Percentiles rank a stretch among this genome's conserved stretches.
Conservation (phyloP, 1,140 invertebrate genomes). For the Neodiprion fabricii region DNA sequence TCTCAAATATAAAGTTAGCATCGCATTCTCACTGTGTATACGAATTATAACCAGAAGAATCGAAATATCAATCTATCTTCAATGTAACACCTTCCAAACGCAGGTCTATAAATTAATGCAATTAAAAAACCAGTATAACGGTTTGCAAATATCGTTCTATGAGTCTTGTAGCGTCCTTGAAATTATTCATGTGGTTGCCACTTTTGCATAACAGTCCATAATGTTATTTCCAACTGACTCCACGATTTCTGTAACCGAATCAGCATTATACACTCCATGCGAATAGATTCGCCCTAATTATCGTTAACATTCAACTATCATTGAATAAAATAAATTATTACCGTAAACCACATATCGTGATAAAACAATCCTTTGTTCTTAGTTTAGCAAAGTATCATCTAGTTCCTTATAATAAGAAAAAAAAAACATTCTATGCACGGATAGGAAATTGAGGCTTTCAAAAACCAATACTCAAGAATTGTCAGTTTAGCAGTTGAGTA, state of each 20-base stretch:
- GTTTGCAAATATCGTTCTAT: too few relatives aligned
- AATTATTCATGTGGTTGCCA: too few relatives aligned
- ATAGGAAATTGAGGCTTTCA: too few relatives aligned
- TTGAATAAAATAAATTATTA: conserved; percentile 5
- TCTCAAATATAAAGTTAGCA: neutral
- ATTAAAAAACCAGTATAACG: too few relatives aligned
- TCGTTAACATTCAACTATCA: neutral
- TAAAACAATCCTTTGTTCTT: neutral
- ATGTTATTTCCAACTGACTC: neutral
- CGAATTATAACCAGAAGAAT: neutral
- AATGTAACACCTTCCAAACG: neutral
- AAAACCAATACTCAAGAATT: too few relatives aligned
- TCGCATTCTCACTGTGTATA: neutral
- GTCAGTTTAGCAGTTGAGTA: too few relatives aligned
- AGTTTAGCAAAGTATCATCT: neutral
- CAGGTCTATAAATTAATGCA: too few relatives aligned
- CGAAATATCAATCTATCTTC: neutral
- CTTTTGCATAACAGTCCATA: too few relatives aligned
- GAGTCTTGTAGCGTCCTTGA: too few relatives aligned
- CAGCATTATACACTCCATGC: neutral
- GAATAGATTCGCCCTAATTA: too few relatives aligned
- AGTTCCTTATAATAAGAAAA: too few relatives aligned
- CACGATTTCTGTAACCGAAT: neutral
- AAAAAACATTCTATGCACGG: too few relatives aligned
- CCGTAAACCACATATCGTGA: neutral